Conservation (phyloP, 2,797 vertebrate species). For the Sorex maritimensis region DNA sequence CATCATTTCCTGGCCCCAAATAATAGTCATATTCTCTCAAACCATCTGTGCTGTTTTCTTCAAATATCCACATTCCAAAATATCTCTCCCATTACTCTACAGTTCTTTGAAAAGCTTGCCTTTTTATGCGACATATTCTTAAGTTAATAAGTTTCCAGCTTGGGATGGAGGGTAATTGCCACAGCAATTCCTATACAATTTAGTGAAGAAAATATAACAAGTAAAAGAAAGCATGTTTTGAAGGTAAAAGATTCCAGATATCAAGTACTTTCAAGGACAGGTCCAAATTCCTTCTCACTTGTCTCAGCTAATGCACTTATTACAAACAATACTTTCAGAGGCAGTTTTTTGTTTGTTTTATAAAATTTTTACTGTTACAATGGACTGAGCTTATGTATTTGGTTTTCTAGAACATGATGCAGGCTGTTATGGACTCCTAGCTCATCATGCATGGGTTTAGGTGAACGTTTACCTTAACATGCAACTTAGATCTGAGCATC, state of each 20-base stretch:
- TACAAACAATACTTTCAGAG: conserved; percentile 11
- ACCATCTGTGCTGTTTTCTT: not conserved
- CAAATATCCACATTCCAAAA: not conserved
- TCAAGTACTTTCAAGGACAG: not conserved
- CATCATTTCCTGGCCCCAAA: not conserved
- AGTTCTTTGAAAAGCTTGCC: not conserved
- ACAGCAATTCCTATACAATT: not conserved
- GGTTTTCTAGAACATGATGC: not conserved
- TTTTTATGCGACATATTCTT: not conserved
- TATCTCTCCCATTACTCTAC: not conserved
- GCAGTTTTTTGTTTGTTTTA: not conserved
- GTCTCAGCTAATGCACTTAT: not conserved
- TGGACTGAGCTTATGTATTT: not conserved
- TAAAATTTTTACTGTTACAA: not conserved
- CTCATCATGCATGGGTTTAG: not conserved
- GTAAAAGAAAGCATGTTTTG: not conserved
- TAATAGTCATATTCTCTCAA: conserved; percentile 4
- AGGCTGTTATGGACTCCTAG: not conserved
- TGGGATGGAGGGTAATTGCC: not conserved
- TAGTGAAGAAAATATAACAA: not conserved
- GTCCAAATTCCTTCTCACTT: not conserved
- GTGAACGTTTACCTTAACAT: no score
- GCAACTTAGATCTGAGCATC: not conserved
- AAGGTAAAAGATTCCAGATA: not conserved
- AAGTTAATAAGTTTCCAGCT: conserved; percentile 42